Conservation (phyloP, 2,888 invertebrate species). For the Drosophila pullipes region DNA sequence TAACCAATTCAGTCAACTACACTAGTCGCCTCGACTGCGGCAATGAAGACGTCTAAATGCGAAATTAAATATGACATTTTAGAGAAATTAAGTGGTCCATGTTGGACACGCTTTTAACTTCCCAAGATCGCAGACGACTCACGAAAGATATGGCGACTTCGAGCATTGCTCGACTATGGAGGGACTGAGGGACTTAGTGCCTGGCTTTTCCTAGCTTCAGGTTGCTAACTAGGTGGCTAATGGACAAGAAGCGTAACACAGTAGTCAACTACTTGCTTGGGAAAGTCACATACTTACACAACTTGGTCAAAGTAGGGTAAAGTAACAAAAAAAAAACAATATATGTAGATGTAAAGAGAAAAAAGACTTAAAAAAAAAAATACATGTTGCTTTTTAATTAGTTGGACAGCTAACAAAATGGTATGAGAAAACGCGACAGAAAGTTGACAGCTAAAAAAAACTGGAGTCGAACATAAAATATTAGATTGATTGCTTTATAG, state of each 20-base stretch:
- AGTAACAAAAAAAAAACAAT: background rate
- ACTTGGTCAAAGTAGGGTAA: slow-evolving; percentile 10
- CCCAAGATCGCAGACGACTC: slow-evolving; percentile 45
- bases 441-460: background rate
- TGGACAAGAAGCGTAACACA: slow-evolving; percentile 38
- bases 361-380: background rate
- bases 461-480: background rate
- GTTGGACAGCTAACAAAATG: background rate
- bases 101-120: slow-evolving; percentile 62
- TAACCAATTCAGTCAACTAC: slow-evolving; percentile 25
- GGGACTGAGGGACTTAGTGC: slow-evolving; percentile 5
- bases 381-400: background rate
- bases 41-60: slow-evolving; percentile 78
- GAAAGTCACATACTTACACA: slow-evolving; percentile 45
- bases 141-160: slow-evolving; percentile 16
- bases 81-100: slow-evolving; percentile 65
- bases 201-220: slow-evolving; percentile 19
- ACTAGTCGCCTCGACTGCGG: slow-evolving; percentile 47
- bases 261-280: slow-evolving; percentile 29
- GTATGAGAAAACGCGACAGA: background rate
- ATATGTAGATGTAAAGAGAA: background rate
- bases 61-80: slow-evolving; percentile 78
- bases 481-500: background rate
- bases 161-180: slow-evolving; percentile 1
- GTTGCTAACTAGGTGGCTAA: slow-evolving; percentile 44